Conservation (phyloP, 2,113 vertebrate genomes). For the Verasper variegatus region DNA sequence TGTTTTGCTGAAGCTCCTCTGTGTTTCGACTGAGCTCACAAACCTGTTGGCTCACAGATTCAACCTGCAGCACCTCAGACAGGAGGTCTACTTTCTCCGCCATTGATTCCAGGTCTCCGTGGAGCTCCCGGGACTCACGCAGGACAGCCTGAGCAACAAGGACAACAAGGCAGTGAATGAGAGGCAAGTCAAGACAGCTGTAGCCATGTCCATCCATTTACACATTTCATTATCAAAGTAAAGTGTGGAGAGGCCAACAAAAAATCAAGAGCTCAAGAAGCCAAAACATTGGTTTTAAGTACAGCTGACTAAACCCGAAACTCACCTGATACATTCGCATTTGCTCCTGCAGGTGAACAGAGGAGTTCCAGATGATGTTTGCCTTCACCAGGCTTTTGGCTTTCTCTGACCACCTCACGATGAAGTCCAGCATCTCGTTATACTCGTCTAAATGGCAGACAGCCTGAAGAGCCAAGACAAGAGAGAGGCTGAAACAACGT, state of each 20-base stretch:
- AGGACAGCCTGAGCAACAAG: conserved; percentile 84
- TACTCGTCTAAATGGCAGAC: conserved; percentile 90
- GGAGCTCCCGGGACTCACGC: conserved; percentile 91
- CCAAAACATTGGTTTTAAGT: too few relatives aligned
- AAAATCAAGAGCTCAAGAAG: background rate
- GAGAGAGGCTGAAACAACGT: background rate
- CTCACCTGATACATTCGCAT: conserved; percentile 91
- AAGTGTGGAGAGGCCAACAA: background rate
- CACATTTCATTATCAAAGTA: background rate
- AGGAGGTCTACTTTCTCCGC: conserved; percentile 87
- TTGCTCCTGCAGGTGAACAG: conserved; percentile 91
- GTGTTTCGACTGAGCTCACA: conserved; percentile 88
- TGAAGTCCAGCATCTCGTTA: conserved; percentile 89
- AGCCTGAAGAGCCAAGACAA: conserved; percentile 76
- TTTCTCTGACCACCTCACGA: conserved; percentile 92
- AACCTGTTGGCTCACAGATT: conserved; percentile 90
- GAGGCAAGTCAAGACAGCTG: background rate
- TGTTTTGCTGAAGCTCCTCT: conserved; percentile 88
- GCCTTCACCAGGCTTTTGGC: conserved; percentile 88
- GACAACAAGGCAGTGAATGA: background rate
- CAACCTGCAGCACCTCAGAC: conserved; percentile 87
- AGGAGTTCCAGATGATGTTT: conserved; percentile 90
- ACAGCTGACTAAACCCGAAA: background rate
- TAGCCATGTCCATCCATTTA: background rate
- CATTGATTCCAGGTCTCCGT: conserved; percentile 91